These are phyloP conservation scores for Bursaphelenchus okinawaensis DNA, from an alignment of 2,888 invertebrate genomes.

Conservation along the genomic window DNA sequence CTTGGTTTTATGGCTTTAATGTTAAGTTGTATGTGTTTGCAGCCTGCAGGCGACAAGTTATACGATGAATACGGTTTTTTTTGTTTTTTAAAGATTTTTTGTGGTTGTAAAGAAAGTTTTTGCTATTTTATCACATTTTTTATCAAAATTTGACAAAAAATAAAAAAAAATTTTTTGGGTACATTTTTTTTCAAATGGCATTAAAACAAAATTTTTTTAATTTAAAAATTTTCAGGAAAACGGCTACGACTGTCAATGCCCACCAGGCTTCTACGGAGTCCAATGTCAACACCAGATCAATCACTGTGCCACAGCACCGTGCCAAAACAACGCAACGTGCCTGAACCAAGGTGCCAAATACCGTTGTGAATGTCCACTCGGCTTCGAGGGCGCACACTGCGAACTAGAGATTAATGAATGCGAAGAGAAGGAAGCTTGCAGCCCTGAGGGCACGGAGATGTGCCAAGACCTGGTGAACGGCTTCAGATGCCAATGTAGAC, in stretches of 20 bases:
- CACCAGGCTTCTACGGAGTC: slow-evolving; percentile 87
- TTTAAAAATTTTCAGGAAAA: slow-evolving; percentile 62
- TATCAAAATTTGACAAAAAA: neutral
- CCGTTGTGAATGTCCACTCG: slow-evolving; percentile 83
- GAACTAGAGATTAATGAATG: slow-evolving; percentile 90
- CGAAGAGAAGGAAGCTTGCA: slow-evolving; percentile 57
- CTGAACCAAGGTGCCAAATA: slow-evolving; percentile 85
- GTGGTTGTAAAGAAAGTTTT: too few relatives aligned
- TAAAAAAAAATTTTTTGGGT: neutral
- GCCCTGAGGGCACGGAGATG: slow-evolving; percentile 73
- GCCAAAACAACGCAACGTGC: slow-evolving; percentile 56
- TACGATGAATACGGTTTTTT: too few relatives aligned
- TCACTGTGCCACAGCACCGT: slow-evolving; percentile 73
- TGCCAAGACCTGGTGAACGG: slow-evolving; percentile 72
- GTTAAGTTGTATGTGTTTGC: too few relatives aligned
- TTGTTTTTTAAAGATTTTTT: too few relatives aligned
- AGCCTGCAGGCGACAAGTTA: too few relatives aligned
- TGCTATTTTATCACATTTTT: too few relatives aligned
- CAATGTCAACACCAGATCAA: slow-evolving; percentile 80
- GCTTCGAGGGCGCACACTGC: slow-evolving; percentile 78
- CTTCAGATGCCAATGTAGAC: slow-evolving; percentile 76
- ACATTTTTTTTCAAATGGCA: neutral
- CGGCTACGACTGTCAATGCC: slow-evolving; percentile 73
- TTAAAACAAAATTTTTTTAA: too few relatives aligned
- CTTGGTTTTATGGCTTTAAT: too few relatives aligned